A percentile compares a stretch with the other conserved stretches of the same genome.
phyloP scores from a whole-genome alignment of 2,113 vertebrate genomes.

The Thunnus maccoyii region DNA sequence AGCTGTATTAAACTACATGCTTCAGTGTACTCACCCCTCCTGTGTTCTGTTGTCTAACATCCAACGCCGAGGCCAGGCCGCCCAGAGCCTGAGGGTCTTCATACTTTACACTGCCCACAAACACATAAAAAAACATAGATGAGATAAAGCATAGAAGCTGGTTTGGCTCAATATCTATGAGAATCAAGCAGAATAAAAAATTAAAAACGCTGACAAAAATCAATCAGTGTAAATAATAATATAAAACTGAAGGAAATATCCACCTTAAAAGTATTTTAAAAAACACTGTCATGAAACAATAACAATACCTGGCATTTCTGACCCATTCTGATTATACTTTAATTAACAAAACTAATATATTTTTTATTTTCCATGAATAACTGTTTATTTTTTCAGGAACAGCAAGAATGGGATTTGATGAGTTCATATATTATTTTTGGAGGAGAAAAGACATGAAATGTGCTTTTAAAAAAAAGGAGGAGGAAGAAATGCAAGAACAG shows the following conservation, averaged over 20 bases:
- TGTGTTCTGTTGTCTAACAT: conserved; percentile 91
- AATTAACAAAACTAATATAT: too few species aligned
- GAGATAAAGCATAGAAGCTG: background rate
- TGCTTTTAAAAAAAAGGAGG: too few species aligned
- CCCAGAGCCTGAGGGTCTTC: conserved; percentile 93
- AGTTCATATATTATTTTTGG: too few species aligned
- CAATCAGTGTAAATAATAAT: too few species aligned
- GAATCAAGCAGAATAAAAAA: background rate
- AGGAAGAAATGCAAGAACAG: background rate
- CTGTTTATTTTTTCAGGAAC: too few species aligned
- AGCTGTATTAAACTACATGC: conserved; percentile 37
- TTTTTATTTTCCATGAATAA: too few species aligned
- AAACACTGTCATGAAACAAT: background rate
- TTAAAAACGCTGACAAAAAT: background rate
- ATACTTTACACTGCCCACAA: conserved; percentile 88
- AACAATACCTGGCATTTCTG: background rate
- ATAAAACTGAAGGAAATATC: too few species aligned
- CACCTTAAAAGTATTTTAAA: background rate
- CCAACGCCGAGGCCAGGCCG: conserved; percentile 90
- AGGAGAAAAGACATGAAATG: too few species aligned
- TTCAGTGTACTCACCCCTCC: conserved; percentile 90
- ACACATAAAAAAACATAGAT: conserved; percentile 9
- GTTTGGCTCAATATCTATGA: background rate
- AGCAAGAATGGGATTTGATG: too few species aligned
- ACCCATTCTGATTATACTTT: too few species aligned